Conservation (phyloP, 2,113 vertebrate genomes). For the Ahaetulla prasina region DNA sequence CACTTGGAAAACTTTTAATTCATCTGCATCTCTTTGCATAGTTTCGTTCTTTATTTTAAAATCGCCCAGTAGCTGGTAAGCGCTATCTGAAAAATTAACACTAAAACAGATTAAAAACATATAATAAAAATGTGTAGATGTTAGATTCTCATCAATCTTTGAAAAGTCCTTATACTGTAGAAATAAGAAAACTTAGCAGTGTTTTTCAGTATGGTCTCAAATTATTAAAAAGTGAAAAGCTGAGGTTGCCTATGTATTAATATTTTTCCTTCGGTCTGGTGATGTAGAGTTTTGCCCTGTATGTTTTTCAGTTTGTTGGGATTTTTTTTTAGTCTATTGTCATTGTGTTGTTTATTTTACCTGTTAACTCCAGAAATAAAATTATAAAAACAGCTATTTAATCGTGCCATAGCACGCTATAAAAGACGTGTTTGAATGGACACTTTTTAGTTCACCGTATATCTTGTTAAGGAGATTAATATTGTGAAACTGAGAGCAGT, state of each 20-base stretch:
- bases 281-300: background rate
- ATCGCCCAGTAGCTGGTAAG: background rate
- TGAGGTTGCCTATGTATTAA: background rate
- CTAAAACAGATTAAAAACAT: background rate
- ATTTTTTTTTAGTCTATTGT: background rate
- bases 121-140: background rate
- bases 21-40: background rate
- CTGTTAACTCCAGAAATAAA: background rate
- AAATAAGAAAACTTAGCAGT: background rate
- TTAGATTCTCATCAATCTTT: background rate
- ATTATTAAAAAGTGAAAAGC: background rate
- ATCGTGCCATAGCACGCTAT: background rate
- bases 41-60: background rate
- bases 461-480: background rate
- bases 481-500: background rate
- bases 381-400: background rate
- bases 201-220: background rate
- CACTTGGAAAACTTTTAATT: background rate
- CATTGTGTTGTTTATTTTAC: background rate
- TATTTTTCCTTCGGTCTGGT: background rate
- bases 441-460: background rate
- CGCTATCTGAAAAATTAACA: background rate
- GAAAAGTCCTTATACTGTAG: background rate
- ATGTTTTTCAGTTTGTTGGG: background rate
- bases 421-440: background rate